Base-by-base conservation (phyloP, 2,888 invertebrate genomes). In the Noctuana brunneofusca region DNA sequence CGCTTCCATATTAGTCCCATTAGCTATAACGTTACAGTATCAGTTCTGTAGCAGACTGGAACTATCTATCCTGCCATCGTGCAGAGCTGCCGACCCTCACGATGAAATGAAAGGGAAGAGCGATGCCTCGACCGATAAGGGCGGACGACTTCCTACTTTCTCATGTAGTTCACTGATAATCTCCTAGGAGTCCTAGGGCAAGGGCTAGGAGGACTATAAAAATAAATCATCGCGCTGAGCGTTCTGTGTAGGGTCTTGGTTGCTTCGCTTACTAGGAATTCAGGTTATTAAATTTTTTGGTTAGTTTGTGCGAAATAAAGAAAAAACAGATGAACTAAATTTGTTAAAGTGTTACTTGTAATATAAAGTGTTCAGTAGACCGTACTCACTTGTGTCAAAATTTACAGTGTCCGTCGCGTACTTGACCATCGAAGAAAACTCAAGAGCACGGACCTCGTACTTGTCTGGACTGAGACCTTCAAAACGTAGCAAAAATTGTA, bases 121-220 rank as follows among this genome's bases (percentile, higher is more conserved):
- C 62, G 62, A 62, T 62, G 54, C 16, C 62, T 62, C 14, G 16
- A 22, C 24, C 27, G 62, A 62, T 62, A 62, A 55, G 46, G 48
- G 22, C 46, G 35, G 49, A 38, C 62, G 38, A 55, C 62, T 55
- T 60, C 60, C 62, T 62, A 62, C 49, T 55, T 62, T 62, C 54
- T 62, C 55, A 62, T 62, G 62, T 62, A 46, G 59, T 53, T 55
- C 55, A 55, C 62, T 62, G 62, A 54, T 62, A 48, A 62, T 55
- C 62, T 60, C 38, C 38, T 55, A 49, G 54, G 46, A 60, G 4
- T 49, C 62, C 55, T 62, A 55, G 55, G 62, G 62, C 62, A 62
- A 49, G 55, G 62, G 55, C 55, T 55, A 62, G 38, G 55, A 54
- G 27, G 22, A 48, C 54, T 54, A 60, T 46, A 62, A 55, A 62